Evolutionary conservation across 2,888 invertebrate species (phyloP), one percentile per base, ranked within the genome.

Genomic region (Clusia tigrina): DNA sequence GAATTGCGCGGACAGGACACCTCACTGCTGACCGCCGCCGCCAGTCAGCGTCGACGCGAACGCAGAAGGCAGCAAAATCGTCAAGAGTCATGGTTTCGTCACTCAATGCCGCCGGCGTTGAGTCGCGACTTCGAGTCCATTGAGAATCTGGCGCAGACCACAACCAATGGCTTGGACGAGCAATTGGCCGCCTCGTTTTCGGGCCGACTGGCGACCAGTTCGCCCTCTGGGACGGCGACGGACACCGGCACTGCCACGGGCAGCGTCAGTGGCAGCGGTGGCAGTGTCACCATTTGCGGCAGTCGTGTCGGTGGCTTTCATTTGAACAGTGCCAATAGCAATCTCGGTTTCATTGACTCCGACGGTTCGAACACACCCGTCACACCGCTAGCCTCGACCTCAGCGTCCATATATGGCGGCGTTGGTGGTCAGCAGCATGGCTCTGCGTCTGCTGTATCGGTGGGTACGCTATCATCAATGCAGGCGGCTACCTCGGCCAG

Each of bases 61-160:
- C 77, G 74, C 24, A 60, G 74, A 2, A 58, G 68, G 23, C 63
- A 71, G 1, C 71, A 76, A 63, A 76, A 74, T 26, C 76, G 78
- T 0, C 78, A 79, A 64, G 77, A 81, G 63, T 79, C 81, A 0
- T 81, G 81, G 81, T 78, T 78, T 60, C 76, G 81, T 1, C 81
- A 81, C 59, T 80, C 81, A 10, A 78, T 78, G 77, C 81, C 80
- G 46, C 80, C 80, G 38, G 80, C 80, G 5, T 71, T 80, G 15
- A 78, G 74, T 67, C 72, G 79, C n/a, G 79, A 81, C 60, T 81
- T 80, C 57, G 80, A 80, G 53, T 80, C 81, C 0, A 69, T 81
- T 63, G 81, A 80, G 54, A 78, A 81, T 58, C 68, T 81, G 3
- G 69, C 78, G 3, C 74, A 69, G 10, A 72, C 68, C 10, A 69